phyloP scores from a whole-genome alignment of 2,113 vertebrate species.

The Lepidiolamprologus cunningtoni region DNA sequence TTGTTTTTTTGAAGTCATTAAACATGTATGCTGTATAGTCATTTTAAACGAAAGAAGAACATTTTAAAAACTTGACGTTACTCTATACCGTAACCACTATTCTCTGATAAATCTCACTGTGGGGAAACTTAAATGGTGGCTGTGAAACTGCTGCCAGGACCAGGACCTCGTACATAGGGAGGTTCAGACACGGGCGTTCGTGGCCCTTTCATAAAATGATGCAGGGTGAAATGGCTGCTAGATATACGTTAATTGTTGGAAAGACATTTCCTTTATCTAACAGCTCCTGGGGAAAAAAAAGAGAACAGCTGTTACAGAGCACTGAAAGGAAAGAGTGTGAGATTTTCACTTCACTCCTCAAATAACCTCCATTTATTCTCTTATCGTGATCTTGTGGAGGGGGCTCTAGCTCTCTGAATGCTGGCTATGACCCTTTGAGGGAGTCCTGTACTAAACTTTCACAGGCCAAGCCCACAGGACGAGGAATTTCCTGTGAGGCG shows the following conservation, averaged over 20 bases:
- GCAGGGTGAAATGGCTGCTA: background rate
- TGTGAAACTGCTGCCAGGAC: background rate
- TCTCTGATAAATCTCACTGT: background rate
- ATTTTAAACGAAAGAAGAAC: background rate
- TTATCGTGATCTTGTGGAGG: background rate
- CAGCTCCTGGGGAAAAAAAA: background rate
- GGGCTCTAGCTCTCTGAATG: background rate
- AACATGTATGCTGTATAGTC: background rate
- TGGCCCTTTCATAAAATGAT: background rate
- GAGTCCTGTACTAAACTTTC: background rate
- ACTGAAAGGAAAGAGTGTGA: background rate
- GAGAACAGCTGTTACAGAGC: background rate
- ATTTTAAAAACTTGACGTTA: background rate
- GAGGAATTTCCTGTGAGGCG: background rate
- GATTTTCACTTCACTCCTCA: background rate
- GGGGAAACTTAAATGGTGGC: background rate
- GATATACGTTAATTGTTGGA: background rate
- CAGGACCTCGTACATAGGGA: background rate
- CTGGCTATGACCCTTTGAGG: background rate
- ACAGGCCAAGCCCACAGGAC: background rate
- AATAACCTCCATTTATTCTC: background rate
- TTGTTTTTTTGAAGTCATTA: background rate
- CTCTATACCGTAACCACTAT: background rate
- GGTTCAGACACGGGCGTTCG: background rate
- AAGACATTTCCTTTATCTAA: background rate